Conservation (phyloP, 2,797 vertebrate genomes). For the Cottoperca gobio region DNA sequence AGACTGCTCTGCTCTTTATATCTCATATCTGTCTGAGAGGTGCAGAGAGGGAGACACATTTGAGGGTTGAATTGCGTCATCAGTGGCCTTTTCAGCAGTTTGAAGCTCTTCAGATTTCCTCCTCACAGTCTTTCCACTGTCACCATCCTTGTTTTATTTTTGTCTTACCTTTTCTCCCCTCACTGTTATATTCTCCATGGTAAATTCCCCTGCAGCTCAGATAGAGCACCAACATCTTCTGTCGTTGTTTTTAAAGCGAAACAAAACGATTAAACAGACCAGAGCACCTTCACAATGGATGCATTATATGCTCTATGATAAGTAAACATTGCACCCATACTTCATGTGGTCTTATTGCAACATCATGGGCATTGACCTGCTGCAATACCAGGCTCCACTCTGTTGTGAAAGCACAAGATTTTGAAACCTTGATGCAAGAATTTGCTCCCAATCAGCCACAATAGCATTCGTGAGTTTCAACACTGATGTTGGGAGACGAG, state of each 20-base stretch:
- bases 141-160: background rate
- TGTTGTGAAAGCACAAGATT: background rate
- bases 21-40: background rate
- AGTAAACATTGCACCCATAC: background rate
- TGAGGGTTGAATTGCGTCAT: conserved; percentile 9
- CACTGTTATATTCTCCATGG: background rate
- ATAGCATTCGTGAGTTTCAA: background rate
- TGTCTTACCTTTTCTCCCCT: background rate
- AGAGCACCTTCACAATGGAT: background rate
- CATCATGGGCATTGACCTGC: background rate
- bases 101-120: conserved; percentile 23
- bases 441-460: background rate
- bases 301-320: background rate
- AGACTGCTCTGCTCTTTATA: conserved; percentile 10
- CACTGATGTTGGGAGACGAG: background rate
- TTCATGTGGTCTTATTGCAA: background rate
- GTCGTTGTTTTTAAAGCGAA: conserved; percentile 2
- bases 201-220: background rate
- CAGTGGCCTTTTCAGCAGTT: background rate
- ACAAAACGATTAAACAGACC: background rate
- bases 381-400: background rate
- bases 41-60: background rate
- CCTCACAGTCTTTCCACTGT: background rate
- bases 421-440: background rate
- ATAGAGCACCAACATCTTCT: background rate